phyloP scores from a whole-genome alignment of 2,888 invertebrate species.

The Margaritifera margaritifera region DNA sequence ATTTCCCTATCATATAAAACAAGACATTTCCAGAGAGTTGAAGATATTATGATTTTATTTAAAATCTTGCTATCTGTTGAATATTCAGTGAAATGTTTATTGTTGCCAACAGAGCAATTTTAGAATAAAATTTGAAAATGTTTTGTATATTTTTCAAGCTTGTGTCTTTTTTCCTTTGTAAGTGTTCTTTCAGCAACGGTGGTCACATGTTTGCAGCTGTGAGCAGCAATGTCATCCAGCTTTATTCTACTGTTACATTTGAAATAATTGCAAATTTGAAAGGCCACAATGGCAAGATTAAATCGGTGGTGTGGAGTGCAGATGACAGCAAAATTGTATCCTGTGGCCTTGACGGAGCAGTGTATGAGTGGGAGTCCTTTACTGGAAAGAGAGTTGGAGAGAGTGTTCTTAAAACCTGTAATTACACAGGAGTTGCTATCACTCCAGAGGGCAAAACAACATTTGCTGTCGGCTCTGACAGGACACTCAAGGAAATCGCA shows the following conservation, averaged over 20 bases:
- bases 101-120: no score
- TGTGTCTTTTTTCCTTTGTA: slow-evolving; percentile 15
- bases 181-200: slow-evolving; percentile 85
- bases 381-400: slow-evolving; percentile 81
- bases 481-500: slow-evolving; percentile 77
- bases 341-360: slow-evolving; percentile 90
- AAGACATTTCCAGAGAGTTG: no score
- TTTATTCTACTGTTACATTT: slow-evolving; percentile 88
- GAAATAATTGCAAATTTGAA: slow-evolving; percentile 83
- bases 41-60: no score
- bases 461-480: slow-evolving; percentile 83
- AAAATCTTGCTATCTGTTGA: no score
- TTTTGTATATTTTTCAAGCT: no score
- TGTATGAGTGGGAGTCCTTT: slow-evolving; percentile 90
- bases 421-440: slow-evolving; percentile 79
- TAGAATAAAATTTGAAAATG: no score
- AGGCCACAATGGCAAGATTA: slow-evolving; percentile 76
- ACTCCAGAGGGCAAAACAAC: slow-evolving; percentile 79
- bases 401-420: slow-evolving; percentile 85
- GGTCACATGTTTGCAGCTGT: slow-evolving; percentile 92
- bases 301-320: slow-evolving; percentile 81
- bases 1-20: no score
- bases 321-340: slow-evolving; percentile 87
- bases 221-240: slow-evolving; percentile 87
- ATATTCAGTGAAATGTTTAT: no score